Evolutionary conservation across 2,113 vertebrate genomes (phyloP), one percentile per base, ranked within the genome.

Genomic region (Corythornis cristatus): DNA sequence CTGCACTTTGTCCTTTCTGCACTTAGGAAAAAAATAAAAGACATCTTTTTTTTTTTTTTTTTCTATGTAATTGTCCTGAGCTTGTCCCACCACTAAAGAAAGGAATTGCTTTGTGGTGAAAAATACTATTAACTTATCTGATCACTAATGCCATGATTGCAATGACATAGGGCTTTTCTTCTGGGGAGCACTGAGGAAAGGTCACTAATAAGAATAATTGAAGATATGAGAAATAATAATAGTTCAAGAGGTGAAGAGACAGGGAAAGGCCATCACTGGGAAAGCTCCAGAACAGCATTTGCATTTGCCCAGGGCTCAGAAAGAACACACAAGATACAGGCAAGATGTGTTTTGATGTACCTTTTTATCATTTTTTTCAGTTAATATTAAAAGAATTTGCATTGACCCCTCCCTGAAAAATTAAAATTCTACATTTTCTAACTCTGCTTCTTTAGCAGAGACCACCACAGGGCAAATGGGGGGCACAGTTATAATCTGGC

Each of bases 201-300:
- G 77, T 92, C 86, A 87, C 46, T 70, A 3, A 31, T 73, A 62
- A 51, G 58, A 90, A 65, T 73, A 93, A 93, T n/a, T 93, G 93
- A 90, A 86, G 77, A 92, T 83, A 22, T 58, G 54, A 89, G 75
- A 25, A 37, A 37, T 78, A 92, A 82, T 92, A 93, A 86, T 9
- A 61, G 66, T n/a, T 79, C 53, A 78, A 31, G 40, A 90, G 37
- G 20, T 9, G 3, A 93, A 51, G 42, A 76, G 46, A 50, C 28
- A 20, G 17, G 33, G 54, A 54, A 90, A 75, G 54, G 83, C 54
- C 37, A 82, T 56, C 51, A 19, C 74, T 42, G 56, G 53, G n/a
- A 93, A 81, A 83, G 45, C 23, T 95, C 57, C 28, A 61, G 40
- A 86, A 56, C 9, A 72, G 11, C 23, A 82, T 67, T 78, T 72